Conservation (phyloP, 2,888 invertebrate genomes). For the Galerucella nymphaeae region DNA sequence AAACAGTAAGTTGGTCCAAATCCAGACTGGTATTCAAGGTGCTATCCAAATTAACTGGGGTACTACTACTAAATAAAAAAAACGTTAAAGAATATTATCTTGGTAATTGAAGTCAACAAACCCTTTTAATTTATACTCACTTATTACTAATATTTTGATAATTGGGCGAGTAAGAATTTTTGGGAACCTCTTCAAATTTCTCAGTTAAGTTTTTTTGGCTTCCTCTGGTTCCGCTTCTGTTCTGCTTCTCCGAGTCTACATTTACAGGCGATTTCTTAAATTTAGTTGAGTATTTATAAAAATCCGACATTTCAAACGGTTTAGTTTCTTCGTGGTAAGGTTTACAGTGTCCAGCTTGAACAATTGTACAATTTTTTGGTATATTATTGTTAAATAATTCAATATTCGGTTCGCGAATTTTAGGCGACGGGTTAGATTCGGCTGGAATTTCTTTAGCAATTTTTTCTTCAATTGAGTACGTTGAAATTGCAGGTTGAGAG, state of each 20-base stretch:
- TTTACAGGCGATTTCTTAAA: conserved; percentile 73
- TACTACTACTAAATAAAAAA: conserved; percentile 45
- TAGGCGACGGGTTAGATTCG: conserved; percentile 62
- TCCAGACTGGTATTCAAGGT: conserved; percentile 55
- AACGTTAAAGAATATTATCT: not conserved
- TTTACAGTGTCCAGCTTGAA: conserved; percentile 89
- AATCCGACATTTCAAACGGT: conserved; percentile 98
- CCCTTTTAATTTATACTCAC: conserved; percentile 38
- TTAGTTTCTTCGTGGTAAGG: conserved; percentile 94
- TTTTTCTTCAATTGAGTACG: conserved; percentile 55
- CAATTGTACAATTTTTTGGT: conserved; percentile 85
- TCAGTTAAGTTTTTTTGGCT: conserved; percentile 49
- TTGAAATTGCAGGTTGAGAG: conserved; percentile 41
- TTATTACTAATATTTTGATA: conserved; percentile 34
- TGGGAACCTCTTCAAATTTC: conserved; percentile 46
- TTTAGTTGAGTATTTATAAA: conserved; percentile 97
- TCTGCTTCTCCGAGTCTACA: conserved; percentile 25
- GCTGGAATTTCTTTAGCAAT: conserved; percentile 63
- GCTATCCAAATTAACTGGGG: conserved; percentile 49
- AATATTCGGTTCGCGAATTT: conserved; percentile 57
- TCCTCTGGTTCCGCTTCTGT: not conserved
- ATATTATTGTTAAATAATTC: conserved; percentile 72
- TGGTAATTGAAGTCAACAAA: not conserved
- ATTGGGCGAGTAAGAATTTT: conserved; percentile 36
- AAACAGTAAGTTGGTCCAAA: conserved; percentile 60